Percentiles rank a stretch among this genome's conserved stretches.
Evolutionary conservation across 1,140 invertebrate species (phyloP).

Genomic region (Lordiphosa stackelbergi): DNA sequence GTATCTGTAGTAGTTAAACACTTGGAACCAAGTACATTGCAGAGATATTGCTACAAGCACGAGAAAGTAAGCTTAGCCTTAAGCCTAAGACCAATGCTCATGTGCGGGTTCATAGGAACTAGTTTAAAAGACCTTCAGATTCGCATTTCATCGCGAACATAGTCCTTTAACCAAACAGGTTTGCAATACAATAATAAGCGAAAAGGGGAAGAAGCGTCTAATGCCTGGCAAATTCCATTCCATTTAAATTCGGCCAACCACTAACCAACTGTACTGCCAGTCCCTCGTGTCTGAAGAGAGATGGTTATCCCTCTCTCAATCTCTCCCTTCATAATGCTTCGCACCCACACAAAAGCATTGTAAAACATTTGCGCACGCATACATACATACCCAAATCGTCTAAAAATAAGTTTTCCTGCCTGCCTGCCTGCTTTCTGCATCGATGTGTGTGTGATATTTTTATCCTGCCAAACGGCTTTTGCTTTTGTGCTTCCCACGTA

Average conservation of each 20-base stretch:
- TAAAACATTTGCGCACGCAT: slow-evolving; percentile 42
- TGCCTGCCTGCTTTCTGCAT: slow-evolving; percentile 21
- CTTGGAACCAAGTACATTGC: no score
- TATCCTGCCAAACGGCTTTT: slow-evolving; percentile 17
- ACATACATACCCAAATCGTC: slow-evolving; percentile 35
- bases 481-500: slow-evolving; percentile 59
- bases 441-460: slow-evolving; percentile 21
- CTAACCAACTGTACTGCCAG: slow-evolving; percentile 57
- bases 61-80: no score
- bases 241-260: slow-evolving; percentile 48
- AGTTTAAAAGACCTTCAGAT: slow-evolving; percentile 17
- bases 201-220: slow-evolving; percentile 3
- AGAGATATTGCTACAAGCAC: no score
- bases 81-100: no score
- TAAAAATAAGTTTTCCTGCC: slow-evolving; percentile 67
- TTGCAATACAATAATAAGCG: slow-evolving; percentile 27
- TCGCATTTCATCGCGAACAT: slow-evolving; percentile 27
- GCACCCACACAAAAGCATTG: slow-evolving; percentile 36
- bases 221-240: slow-evolving; percentile 22
- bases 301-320: slow-evolving; percentile 20
- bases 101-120: not conserved
- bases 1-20: no score
- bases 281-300: slow-evolving; percentile 2
- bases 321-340: not conserved
- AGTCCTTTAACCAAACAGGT: slow-evolving; percentile 67